Conservation (phyloP, 2,113 vertebrate genomes). For the Onychorhynchus coronatus region DNA sequence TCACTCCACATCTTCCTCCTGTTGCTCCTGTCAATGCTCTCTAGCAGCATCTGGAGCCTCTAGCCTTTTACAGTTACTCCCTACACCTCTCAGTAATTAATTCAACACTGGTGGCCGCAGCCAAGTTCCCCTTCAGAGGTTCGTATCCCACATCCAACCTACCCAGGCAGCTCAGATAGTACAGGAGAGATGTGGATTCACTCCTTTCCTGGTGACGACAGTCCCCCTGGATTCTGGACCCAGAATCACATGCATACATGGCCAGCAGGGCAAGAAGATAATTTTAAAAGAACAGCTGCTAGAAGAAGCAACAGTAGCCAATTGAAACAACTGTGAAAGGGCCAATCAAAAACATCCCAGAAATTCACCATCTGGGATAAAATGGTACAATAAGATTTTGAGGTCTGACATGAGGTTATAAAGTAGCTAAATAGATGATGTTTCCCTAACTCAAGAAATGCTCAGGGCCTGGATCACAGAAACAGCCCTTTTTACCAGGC, state of each 20-base stretch:
- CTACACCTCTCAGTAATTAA: background rate
- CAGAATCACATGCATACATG: accelerated
- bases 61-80: background rate
- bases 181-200: background rate
- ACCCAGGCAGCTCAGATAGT: background rate
- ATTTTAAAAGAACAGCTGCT: background rate
- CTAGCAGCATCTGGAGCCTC: background rate
- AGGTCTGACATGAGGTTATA: background rate
- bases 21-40: background rate
- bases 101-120: background rate
- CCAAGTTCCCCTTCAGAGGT: background rate
- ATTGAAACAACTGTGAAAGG: background rate
- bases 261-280: background rate
- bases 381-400: background rate
- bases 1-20: background rate
- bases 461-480: background rate
- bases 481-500: background rate
- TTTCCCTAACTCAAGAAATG: background rate
- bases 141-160: accelerated
- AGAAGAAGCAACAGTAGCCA: background rate
- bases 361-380: background rate
- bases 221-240: background rate
- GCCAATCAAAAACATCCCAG: background rate
- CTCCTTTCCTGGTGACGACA: accelerated
- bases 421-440: background rate